Conservation (phyloP, 2,797 vertebrate species). For the Erithacus rubecula region DNA sequence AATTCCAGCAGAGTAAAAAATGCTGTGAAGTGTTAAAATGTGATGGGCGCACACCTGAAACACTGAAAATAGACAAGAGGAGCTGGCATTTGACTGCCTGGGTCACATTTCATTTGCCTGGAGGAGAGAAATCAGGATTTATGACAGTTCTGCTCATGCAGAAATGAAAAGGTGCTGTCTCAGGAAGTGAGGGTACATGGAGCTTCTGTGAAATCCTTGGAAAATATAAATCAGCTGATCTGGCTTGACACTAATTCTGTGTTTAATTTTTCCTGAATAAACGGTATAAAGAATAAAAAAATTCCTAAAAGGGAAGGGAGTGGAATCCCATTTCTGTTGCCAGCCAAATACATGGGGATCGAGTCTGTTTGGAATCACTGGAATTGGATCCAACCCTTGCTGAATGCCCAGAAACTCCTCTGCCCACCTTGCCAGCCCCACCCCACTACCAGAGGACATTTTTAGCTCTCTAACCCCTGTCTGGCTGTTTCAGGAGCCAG, state of each 20-base stretch:
- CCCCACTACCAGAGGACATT: not conserved
- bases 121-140: not conserved
- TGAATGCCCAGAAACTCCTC: not conserved
- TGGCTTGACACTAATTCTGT: not conserved
- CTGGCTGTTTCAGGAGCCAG: not conserved
- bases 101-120: not conserved
- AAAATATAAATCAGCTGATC: not conserved
- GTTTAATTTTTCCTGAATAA: not conserved
- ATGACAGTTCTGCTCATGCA: not conserved
- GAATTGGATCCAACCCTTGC: too few species aligned
- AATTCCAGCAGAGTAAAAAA: not conserved
- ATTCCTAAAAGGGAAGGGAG: not conserved
- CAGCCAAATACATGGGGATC: not conserved
- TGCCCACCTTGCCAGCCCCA: not conserved
- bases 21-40: not conserved
- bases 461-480: not conserved
- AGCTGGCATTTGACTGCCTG: not conserved
- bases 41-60: not conserved
- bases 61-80: not conserved
- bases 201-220: not conserved
- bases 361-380: not conserved
- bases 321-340: not conserved
- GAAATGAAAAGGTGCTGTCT: not conserved
- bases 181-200: not conserved
- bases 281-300: not conserved